Conservation (phyloP, 2,113 vertebrate species). For the Hippolais icterina region DNA sequence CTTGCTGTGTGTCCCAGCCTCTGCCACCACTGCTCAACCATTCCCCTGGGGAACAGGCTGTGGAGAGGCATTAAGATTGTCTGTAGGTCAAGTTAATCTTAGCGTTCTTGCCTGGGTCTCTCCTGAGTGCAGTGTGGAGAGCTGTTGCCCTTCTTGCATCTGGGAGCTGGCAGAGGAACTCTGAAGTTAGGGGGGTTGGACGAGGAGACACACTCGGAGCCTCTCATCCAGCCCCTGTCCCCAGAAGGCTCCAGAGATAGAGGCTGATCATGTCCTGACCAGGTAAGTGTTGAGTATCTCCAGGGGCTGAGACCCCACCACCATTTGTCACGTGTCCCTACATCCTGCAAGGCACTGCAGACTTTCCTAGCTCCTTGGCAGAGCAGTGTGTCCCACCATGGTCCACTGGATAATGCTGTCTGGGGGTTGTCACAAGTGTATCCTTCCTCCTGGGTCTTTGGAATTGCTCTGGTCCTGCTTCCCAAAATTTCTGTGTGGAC, state of each 20-base stretch:
- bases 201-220: not conserved
- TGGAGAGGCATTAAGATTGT: not conserved
- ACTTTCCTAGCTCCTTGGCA: not conserved
- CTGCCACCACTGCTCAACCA: rapidly evolving
- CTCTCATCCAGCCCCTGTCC: not conserved
- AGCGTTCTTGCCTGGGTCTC: not conserved
- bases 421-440: not conserved
- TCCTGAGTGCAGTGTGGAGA: not conserved
- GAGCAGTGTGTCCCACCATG: not conserved
- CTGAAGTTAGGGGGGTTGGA: not conserved
- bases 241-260: not conserved
- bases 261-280: not conserved
- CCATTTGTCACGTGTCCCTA: not conserved
- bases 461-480: not conserved
- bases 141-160: not conserved
- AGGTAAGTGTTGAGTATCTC: not conserved
- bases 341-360: not conserved
- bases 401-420: not conserved
- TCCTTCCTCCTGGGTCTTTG: not conserved
- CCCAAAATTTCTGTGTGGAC: not conserved
- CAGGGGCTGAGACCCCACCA: not conserved
- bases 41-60: not conserved
- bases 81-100: not conserved
- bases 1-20: not conserved
- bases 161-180: not conserved